These are phyloP conservation scores for Heliconius eleuchia DNA, from an alignment of 1,140 invertebrate genomes.

Conservation along the genomic window DNA sequence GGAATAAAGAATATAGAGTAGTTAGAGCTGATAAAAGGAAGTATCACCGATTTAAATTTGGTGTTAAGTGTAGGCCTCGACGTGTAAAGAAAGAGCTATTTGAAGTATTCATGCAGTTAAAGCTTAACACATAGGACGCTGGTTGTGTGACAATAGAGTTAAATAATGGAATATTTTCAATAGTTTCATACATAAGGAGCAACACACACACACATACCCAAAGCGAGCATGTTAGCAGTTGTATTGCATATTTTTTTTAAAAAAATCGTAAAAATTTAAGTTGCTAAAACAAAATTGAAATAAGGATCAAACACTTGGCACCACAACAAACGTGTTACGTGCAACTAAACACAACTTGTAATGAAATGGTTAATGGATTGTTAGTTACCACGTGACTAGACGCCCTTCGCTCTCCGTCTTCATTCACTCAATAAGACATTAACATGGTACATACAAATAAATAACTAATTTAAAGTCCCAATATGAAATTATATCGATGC, in stretches of 20 bases:
- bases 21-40: neutral
- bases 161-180: too few relatives aligned
- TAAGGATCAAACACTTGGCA: neutral
- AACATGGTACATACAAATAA: neutral
- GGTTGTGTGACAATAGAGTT: neutral
- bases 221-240: too few relatives aligned
- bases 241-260: too few relatives aligned
- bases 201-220: too few relatives aligned
- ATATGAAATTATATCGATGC: neutral
- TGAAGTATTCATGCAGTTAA: neutral
- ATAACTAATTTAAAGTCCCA: neutral
- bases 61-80: constrained; percentile 8
- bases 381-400: constrained; percentile 45
- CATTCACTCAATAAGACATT: constrained; percentile 12
- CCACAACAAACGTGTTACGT: neutral
- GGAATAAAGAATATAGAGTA: neutral
- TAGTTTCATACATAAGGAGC: too few relatives aligned
- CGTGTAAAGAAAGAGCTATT: neutral
- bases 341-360: neutral
- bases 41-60: neutral
- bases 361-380: constrained; percentile 38
- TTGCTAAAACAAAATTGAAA: neutral
- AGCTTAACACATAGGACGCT: neutral
- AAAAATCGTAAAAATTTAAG: too few relatives aligned
- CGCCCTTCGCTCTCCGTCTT: constrained; percentile 15